These are phyloP conservation scores for Coregonus ussuriensis DNA, from an alignment of 2,797 vertebrate genomes.

Conservation along the genomic window DNA sequence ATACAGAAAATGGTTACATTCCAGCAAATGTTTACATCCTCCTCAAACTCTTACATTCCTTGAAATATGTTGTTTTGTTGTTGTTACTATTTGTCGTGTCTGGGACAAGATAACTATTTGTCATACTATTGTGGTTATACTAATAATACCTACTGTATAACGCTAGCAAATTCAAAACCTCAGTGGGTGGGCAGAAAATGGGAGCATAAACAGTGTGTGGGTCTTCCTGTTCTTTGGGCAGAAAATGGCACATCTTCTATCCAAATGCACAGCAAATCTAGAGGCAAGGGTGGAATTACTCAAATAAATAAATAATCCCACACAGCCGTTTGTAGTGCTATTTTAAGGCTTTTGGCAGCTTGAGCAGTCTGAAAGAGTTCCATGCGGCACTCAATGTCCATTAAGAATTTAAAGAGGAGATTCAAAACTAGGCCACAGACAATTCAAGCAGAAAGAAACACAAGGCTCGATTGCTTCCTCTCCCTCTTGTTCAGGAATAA, in stretches of 20 bases:
- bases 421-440: conserved; percentile 60
- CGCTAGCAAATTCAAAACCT: background rate
- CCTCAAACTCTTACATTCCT: background rate
- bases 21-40: background rate
- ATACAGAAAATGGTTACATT: background rate
- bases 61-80: background rate
- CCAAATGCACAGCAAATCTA: conserved; percentile 20
- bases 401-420: conserved; percentile 63
- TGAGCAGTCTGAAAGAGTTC: conserved; percentile 43
- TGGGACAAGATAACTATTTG: background rate
- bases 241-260: background rate
- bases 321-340: conserved; percentile 48
- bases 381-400: conserved; percentile 51
- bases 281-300: conserved; percentile 4
- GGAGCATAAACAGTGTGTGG: no score
- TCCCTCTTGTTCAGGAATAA: conserved; percentile 31
- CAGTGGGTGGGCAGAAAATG: background rate
- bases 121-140: background rate
- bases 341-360: conserved; percentile 55
- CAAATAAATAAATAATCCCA: conserved; percentile 37
- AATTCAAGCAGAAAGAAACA: conserved; percentile 52
- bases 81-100: background rate
- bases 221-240: background rate
- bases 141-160: background rate
- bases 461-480: conserved; percentile 33